A percentile compares a stretch with the other conserved stretches of the same genome.
Evolutionary conservation across 2,888 invertebrate genomes (phyloP).

Genomic region (Ennomos fuscantarius): DNA sequence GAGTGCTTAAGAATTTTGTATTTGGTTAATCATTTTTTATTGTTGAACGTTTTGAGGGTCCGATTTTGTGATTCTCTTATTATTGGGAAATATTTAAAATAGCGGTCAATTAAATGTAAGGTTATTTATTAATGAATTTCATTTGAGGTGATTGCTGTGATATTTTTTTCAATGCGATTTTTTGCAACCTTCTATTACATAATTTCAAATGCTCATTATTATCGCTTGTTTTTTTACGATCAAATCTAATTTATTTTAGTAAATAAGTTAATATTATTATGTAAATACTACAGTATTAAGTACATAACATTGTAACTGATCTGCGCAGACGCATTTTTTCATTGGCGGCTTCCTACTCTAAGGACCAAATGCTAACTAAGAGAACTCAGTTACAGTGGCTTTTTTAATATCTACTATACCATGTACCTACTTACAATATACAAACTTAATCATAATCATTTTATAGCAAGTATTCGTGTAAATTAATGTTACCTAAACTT

Average conservation of each 20-base stretch:
- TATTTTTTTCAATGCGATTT: slow-evolving; percentile 39
- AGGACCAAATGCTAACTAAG: slow-evolving; percentile 25
- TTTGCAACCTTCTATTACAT: slow-evolving; percentile 12
- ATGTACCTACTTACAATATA: slow-evolving; percentile 35
- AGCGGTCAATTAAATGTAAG: slow-evolving; percentile 6
- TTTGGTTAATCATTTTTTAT: no score
- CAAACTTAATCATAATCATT: slow-evolving; percentile 43
- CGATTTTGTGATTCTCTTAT: no score
- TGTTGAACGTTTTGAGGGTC: no score
- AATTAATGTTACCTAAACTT: slow-evolving; percentile 66
- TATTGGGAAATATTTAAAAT: not conserved
- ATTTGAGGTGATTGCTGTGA: slow-evolving; percentile 42
- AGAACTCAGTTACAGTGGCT: slow-evolving; percentile 17
- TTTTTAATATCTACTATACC: slow-evolving; percentile 13
- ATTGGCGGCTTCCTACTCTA: slow-evolving; percentile 14
- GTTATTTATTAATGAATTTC: slow-evolving; percentile 20
- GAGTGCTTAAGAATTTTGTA: no score
- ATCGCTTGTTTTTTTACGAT: slow-evolving; percentile 25
- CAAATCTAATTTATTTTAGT: slow-evolving; percentile 27
- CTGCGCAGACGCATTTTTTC: slow-evolving; percentile 12
- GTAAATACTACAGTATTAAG: not conserved
- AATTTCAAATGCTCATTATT: slow-evolving; percentile 24
- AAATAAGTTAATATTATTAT: slow-evolving; percentile 15
- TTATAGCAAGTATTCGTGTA: slow-evolving; percentile 47
- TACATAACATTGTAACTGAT: slow-evolving; percentile 17